A percentile compares a stretch with the other conserved stretches of the same genome.
Conservation (phyloP, 2,888 invertebrate species). For the Ptychoptera contaminata region DNA sequence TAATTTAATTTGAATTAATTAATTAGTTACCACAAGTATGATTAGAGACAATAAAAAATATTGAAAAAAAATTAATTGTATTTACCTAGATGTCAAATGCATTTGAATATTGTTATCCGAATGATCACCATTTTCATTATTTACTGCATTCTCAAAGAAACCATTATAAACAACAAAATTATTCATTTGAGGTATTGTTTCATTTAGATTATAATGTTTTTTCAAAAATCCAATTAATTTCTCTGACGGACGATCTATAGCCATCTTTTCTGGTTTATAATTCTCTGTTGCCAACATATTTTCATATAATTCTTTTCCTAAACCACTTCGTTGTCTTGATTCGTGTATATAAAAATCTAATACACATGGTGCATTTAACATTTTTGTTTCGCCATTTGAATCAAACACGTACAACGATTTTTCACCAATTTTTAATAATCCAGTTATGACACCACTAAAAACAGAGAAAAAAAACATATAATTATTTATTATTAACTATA, state of each 20-base stretch:
- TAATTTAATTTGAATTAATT: slow-evolving; percentile 1
- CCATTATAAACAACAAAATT: slow-evolving; percentile 76
- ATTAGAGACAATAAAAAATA: neutral
- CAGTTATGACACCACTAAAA: slow-evolving; percentile 56
- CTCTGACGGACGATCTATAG: slow-evolving; percentile 84
- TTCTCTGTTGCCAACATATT: slow-evolving; percentile 65
- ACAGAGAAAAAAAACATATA: neutral
- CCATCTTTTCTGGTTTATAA: slow-evolving; percentile 53
- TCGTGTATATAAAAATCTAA: slow-evolving; percentile 87
- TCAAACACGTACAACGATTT: slow-evolving; percentile 83
- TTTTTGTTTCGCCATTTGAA: slow-evolving; percentile 49
- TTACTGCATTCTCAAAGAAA: slow-evolving; percentile 40
- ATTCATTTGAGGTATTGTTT: slow-evolving; percentile 65
- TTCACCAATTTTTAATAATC: slow-evolving; percentile 75
- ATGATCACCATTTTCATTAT: slow-evolving; percentile 16
- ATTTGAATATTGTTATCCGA: slow-evolving; percentile 9
- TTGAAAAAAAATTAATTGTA: neutral
- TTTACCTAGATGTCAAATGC: slow-evolving; percentile 25
- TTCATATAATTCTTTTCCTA: slow-evolving; percentile 72
- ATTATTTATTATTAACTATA: too few species aligned
- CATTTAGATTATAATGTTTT: slow-evolving; percentile 57
- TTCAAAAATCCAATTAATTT: slow-evolving; percentile 73
- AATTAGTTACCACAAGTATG: neutral
- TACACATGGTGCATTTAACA: slow-evolving; percentile 71
- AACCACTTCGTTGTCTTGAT: slow-evolving; percentile 68